These are phyloP conservation scores for Diorhabda carinulata DNA, from an alignment of 1,140 invertebrate genomes.

Conservation along the genomic window DNA sequence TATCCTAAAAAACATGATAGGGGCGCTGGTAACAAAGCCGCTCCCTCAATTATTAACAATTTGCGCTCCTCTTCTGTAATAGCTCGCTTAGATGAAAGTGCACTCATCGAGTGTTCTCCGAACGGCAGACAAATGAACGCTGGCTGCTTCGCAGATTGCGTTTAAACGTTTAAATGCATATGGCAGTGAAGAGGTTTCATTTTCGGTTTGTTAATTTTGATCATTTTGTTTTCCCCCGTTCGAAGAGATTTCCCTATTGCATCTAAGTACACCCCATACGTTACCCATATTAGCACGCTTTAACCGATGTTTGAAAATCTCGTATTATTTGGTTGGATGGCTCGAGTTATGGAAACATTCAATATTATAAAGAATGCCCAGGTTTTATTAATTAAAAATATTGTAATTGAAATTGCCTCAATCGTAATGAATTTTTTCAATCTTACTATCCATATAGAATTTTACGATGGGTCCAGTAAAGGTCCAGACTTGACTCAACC, in stretches of 20 bases:
- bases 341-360: too few species aligned
- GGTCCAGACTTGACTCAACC: too few species aligned
- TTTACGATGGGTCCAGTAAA: too few species aligned
- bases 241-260: neutral
- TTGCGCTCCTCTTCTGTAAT: slow-evolving; percentile 20
- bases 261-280: neutral
- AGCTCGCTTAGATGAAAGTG: slow-evolving; percentile 20
- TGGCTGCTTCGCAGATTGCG: slow-evolving; percentile 12
- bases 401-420: too few species aligned
- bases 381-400: too few species aligned
- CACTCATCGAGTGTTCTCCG: slow-evolving; percentile 27
- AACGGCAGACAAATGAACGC: slow-evolving; percentile 27
- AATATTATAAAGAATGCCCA: too few species aligned
- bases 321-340: too few species aligned
- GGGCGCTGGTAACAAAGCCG: slow-evolving; percentile 21
- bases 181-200: slow-evolving; percentile 23
- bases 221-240: slow-evolving; percentile 14
- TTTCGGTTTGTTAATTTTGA: slow-evolving; percentile 23
- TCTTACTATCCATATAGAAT: too few species aligned
- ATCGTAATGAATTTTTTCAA: too few species aligned
- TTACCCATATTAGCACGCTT: too few species aligned
- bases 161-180: slow-evolving; percentile 22
- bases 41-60: slow-evolving; percentile 29
- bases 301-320: too few species aligned
- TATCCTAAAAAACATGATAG: slow-evolving; percentile 22